Evolutionary conservation across 2,113 vertebrate species (phyloP).

Genomic region (Pantherophis guttatus): DNA sequence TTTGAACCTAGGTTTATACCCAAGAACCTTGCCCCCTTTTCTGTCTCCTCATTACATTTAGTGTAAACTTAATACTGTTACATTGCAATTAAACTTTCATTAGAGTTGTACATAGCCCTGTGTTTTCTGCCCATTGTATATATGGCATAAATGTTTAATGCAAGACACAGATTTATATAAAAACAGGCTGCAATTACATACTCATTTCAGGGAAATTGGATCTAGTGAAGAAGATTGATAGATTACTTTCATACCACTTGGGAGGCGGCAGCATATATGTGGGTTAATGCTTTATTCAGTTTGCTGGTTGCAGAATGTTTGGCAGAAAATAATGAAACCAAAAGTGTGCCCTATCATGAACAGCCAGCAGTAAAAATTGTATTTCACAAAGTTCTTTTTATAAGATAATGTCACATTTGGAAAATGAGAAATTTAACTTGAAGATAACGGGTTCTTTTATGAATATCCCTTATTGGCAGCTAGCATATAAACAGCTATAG

Average conservation of each 20-base stretch:
- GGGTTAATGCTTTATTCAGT: not conserved
- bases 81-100: conserved; percentile 24
- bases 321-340: not conserved
- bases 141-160: conserved; percentile 57
- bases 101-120: not conserved
- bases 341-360: not conserved
- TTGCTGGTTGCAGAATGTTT: not conserved
- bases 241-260: conserved; percentile 6
- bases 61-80: conserved; percentile 17
- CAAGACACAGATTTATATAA: not conserved
- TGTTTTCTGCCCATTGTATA: not conserved
- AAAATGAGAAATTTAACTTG: not conserved
- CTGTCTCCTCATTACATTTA: not conserved
- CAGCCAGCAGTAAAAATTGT: not conserved
- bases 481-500: not conserved
- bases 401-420: not conserved
- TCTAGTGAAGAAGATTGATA: not conserved
- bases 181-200: conserved; percentile 35
- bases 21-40: not conserved
- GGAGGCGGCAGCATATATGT: not conserved
- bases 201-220: conserved; percentile 16
- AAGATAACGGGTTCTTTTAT: not conserved
- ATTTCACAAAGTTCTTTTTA: not conserved
- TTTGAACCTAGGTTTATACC: not conserved
- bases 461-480: not conserved